Conservation (phyloP, 2,113 vertebrate species). For the Peucedramus taeniatus region DNA sequence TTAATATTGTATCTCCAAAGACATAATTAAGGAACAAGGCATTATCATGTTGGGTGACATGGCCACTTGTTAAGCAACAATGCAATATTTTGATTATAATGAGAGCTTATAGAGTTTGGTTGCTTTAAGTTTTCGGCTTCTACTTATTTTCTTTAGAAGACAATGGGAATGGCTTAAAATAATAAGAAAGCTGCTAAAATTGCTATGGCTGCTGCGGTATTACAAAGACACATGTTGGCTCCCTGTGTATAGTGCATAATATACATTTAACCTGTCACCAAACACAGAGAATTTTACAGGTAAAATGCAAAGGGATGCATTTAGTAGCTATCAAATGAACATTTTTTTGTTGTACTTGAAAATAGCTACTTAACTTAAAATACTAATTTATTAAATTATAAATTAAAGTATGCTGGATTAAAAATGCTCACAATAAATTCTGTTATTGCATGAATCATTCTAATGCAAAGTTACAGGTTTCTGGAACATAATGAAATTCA, state of each 20-base stretch:
- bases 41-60: not conserved
- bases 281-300: conserved; percentile 66
- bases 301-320: conserved; percentile 56
- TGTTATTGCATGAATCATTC: conserved; percentile 63
- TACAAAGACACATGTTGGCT: conserved; percentile 63
- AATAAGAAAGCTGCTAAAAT: conserved; percentile 68
- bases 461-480: conserved; percentile 75
- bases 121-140: conserved; percentile 67
- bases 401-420: conserved; percentile 67
- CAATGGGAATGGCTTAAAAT: conserved; percentile 71
- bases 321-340: conserved; percentile 52
- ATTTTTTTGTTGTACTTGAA: conserved; percentile 54
- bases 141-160: conserved; percentile 74
- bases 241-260: conserved; percentile 54
- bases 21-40: not conserved
- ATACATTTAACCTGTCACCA: conserved; percentile 70
- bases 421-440: conserved; percentile 55
- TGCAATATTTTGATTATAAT: conserved; percentile 60
- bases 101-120: conserved; percentile 51
- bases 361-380: conserved; percentile 60
- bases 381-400: conserved; percentile 63
- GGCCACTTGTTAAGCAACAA: conserved; percentile 55
- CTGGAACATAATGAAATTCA: conserved; percentile 71
- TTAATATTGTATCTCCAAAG: not conserved
- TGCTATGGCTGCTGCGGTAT: not conserved